Percentiles rank a stretch among this genome's conserved stretches.
Evolutionary conservation across 2,888 invertebrate genomes (phyloP).

Genomic region (Phasia obesa): DNA sequence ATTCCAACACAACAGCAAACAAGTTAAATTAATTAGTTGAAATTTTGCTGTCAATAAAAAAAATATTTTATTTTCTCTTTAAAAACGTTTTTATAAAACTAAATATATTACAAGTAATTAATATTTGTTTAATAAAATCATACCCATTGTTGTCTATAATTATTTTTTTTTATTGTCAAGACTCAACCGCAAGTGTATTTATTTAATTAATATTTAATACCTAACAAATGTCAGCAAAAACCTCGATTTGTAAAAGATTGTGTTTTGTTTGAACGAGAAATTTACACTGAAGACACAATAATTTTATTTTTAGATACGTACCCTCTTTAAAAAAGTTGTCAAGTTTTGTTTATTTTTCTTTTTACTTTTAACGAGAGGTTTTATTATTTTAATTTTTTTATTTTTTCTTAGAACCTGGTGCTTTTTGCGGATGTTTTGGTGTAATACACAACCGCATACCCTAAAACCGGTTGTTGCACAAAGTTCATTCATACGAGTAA

Average conservation of each 20-base stretch:
- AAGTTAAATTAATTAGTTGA: constrained; percentile 16
- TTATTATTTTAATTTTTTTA: background rate
- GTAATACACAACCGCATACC: constrained; percentile 19
- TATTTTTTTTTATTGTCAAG: constrained; percentile 27
- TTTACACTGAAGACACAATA: constrained; percentile 50
- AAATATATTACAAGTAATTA: background rate
- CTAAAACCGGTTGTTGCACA: constrained; percentile 52
- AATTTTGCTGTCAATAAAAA: constrained; percentile 67
- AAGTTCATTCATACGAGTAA: no score
- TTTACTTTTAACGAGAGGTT: constrained; percentile 17
- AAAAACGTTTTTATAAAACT: background rate
- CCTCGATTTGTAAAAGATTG: constrained; percentile 8
- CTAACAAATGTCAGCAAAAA: constrained; percentile 3
- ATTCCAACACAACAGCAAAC: constrained; percentile 2
- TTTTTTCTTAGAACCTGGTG: constrained; percentile 23
- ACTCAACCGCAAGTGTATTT: background rate
- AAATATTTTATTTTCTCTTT: background rate
- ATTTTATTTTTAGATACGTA: constrained; percentile 30
- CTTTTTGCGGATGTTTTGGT: constrained; percentile 6
- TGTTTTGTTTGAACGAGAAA: constrained; percentile 56
- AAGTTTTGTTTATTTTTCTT: constrained; percentile 1
- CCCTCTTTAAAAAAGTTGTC: constrained; percentile 20
- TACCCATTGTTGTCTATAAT: constrained; percentile 57
- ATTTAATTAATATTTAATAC: constrained; percentile 25
- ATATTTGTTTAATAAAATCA: constrained; percentile 34